phyloP scores from a whole-genome alignment of 2,797 vertebrate species.

The Paramormyrops hopkinsi region DNA sequence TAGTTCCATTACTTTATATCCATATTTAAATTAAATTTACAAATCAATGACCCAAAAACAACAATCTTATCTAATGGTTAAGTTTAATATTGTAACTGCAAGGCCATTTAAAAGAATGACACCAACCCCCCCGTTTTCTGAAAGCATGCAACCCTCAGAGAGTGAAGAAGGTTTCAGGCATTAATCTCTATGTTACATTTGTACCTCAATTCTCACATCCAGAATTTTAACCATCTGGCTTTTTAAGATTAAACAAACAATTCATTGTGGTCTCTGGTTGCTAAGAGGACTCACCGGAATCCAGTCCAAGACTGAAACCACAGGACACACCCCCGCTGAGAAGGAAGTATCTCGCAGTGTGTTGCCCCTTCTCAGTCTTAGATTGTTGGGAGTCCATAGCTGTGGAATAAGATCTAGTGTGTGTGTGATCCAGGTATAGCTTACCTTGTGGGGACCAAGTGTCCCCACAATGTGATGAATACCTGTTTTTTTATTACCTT shows the following conservation, averaged over 20 bases:
- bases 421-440: neutral
- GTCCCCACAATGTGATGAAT: neutral
- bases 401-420: neutral
- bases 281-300: conserved; percentile 22
- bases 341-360: neutral
- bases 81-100: neutral
- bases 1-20: neutral
- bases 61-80: neutral
- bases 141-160: neutral
- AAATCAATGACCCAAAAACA: neutral
- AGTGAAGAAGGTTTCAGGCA: conserved; percentile 11
- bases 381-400: neutral
- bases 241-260: conserved; percentile 35
- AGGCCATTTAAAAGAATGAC: neutral
- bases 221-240: conserved; percentile 32
- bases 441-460: neutral
- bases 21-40: neutral
- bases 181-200: conserved; percentile 37
- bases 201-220: conserved; percentile 35
- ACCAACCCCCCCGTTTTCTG: neutral
- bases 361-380: neutral
- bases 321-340: neutral
- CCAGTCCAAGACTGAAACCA: neutral
- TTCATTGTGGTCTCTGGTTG: conserved; percentile 28
- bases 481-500: neutral